Conservation (phyloP, 1,140 invertebrate genomes). For the Macrotrachela quadricornifera region DNA sequence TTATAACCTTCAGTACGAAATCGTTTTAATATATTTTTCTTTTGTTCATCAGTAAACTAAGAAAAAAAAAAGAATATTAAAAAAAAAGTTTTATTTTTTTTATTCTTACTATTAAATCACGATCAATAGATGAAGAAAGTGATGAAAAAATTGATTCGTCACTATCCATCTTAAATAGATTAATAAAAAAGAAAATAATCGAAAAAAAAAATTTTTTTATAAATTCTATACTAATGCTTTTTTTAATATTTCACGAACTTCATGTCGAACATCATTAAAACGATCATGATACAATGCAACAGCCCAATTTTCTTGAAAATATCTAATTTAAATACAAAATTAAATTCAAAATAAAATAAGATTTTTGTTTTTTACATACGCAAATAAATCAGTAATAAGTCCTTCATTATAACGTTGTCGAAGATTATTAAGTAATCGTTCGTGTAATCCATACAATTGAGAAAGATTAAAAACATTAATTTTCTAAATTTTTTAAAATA, state of each 20-base stretch:
- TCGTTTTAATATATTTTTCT: conserved; percentile 10
- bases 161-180: conserved; percentile 13
- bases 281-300: conserved; percentile 27
- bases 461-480: conserved; percentile 20
- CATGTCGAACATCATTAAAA: conserved; percentile 26
- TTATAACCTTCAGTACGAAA: conserved; percentile 12
- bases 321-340: conserved; percentile 15
- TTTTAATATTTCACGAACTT: conserved; percentile 23
- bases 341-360: background rate
- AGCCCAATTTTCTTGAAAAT: conserved; percentile 24
- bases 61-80: background rate
- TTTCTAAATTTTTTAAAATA: background rate
- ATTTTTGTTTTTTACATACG: conserved; percentile 12
- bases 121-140: conserved; percentile 21
- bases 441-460: conserved; percentile 27
- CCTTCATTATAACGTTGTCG: conserved; percentile 21
- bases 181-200: background rate
- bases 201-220: background rate
- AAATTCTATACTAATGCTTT: conserved; percentile 17
- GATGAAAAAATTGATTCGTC: conserved; percentile 20
- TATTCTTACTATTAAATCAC: conserved; percentile 21
- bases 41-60: conserved; percentile 16
- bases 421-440: conserved; percentile 25
- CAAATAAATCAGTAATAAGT: conserved; percentile 26
- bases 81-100: background rate